Evolutionary conservation across 2,888 invertebrate species (phyloP).

Genomic region (Zhengitettix transpicula): DNA sequence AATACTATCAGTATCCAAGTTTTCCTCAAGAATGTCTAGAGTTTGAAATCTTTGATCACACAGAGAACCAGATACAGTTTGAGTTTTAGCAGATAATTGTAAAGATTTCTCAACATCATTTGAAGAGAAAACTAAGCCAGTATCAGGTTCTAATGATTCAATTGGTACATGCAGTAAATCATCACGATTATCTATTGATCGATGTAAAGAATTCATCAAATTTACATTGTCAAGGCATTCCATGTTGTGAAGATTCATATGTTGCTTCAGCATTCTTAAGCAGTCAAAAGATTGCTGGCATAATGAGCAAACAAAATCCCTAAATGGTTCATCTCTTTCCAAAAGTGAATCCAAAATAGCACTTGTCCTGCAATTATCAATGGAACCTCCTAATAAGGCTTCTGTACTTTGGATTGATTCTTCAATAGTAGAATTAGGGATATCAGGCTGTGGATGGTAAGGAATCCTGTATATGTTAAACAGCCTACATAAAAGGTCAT

Average conservation of each 20-base stretch:
- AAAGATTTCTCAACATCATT: background rate
- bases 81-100: background rate
- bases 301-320: background rate
- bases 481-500: background rate
- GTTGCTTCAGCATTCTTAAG: background rate
- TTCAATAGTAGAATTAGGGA: background rate
- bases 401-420: background rate
- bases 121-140: background rate
- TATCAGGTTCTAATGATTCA: background rate
- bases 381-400: no score
- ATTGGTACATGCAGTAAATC: background rate
- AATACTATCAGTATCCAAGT: background rate
- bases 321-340: background rate
- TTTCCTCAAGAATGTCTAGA: background rate
- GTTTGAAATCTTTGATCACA: background rate
- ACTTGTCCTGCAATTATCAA: no score
- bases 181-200: background rate
- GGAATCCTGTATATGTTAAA: background rate
- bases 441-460: background rate
- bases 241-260: background rate
- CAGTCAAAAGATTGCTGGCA: background rate
- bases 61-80: background rate
- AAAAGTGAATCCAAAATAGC: background rate
- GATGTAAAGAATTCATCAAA: background rate
- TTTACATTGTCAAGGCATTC: background rate